These are phyloP conservation scores for Drosophila takahashii DNA, from an alignment of 1,140 invertebrate species.

Conservation along the genomic window DNA sequence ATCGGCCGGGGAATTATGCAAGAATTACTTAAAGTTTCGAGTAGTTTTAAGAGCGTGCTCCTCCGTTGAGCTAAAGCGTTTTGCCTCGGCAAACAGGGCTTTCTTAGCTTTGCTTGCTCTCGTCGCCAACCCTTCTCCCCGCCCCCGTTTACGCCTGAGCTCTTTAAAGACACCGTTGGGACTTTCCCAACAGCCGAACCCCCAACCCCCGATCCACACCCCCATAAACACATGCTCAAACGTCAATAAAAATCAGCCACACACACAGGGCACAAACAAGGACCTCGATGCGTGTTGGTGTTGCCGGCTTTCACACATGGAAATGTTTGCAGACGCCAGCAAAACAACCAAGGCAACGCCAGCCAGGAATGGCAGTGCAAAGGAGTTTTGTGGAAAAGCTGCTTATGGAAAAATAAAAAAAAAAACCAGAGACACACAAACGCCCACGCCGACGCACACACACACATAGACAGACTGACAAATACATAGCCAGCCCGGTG, in stretches of 20 bases:
- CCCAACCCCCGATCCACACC: background rate
- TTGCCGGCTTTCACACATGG: conserved; percentile 72
- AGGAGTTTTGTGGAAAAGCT: conserved; percentile 66
- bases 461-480: conserved; percentile 19
- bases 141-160: conserved; percentile 58
- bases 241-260: conserved; percentile 80
- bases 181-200: conserved; percentile 20
- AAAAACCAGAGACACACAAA: conserved; percentile 63
- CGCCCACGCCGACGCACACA: conserved; percentile 11
- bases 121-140: background rate
- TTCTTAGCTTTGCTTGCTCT: conserved; percentile 32
- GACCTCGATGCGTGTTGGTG: conserved; percentile 39
- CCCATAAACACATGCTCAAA: conserved; percentile 78
- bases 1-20: conserved; percentile 61
- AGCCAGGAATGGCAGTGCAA: conserved; percentile 38
- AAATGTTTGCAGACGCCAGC: conserved; percentile 81
- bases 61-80: conserved; percentile 33
- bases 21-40: conserved; percentile 72
- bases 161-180: conserved; percentile 77
- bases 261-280: conserved; percentile 1
- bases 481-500: conserved; percentile 75
- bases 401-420: conserved; percentile 77
- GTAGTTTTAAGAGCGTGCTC: conserved; percentile 47
- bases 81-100: conserved; percentile 44
- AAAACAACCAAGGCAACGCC: conserved; percentile 62